Evolutionary conservation across 2,797 vertebrate species (phyloP).

Genomic region (Prionace glauca): DNA sequence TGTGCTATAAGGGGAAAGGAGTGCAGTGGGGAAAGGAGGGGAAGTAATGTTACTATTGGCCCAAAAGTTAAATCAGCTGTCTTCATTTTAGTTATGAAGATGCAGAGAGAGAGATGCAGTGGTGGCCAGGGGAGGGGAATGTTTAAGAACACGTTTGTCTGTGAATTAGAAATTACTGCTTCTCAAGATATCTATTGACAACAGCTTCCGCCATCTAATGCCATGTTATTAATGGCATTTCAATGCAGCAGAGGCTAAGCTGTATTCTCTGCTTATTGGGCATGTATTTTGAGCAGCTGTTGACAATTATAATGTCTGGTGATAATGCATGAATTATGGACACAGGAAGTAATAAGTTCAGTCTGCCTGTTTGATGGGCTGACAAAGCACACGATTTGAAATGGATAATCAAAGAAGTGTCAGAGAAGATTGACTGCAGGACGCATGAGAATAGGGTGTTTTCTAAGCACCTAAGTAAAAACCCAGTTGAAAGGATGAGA

Average conservation of each 20-base stretch:
- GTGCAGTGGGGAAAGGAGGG: neutral
- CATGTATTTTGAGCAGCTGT: neutral
- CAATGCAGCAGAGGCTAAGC: neutral
- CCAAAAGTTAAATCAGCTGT: neutral
- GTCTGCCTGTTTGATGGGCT: neutral
- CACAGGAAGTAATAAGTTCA: neutral
- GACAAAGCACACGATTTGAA: neutral
- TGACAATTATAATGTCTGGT: neutral
- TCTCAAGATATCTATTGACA: neutral
- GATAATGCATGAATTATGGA: neutral
- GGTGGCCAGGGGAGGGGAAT: neutral
- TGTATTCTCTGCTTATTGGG: neutral
- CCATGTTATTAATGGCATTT: constrained; percentile 7
- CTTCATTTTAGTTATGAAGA: neutral
- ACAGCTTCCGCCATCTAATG: constrained; percentile 3
- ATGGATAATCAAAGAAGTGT: neutral
- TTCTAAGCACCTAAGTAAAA: neutral
- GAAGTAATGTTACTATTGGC: neutral
- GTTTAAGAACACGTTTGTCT: neutral
- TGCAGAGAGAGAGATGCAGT: neutral
- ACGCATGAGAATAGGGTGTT: neutral
- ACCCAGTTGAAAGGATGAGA: neutral
- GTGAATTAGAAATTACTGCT: neutral
- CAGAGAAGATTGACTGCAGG: neutral
- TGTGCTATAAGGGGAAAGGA: too few species aligned